Evolutionary conservation across 2,797 vertebrate genomes (phyloP).

Genomic region (Okamejei kenojei): DNA sequence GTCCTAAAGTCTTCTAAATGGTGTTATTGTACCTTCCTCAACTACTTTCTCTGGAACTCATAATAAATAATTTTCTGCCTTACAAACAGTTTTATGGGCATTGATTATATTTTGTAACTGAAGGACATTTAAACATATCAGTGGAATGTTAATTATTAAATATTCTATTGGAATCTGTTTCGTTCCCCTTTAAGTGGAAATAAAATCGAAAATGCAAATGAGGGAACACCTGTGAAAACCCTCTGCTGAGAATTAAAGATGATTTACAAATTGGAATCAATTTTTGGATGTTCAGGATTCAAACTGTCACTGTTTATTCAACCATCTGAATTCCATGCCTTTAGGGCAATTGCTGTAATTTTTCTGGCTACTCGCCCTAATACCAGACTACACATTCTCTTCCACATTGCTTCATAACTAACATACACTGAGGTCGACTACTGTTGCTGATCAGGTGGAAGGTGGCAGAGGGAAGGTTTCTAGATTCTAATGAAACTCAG

Average conservation of each 20-base stretch:
- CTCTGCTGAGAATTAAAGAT: conserved; percentile 20
- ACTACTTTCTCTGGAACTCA: not conserved
- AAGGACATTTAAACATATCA: not conserved
- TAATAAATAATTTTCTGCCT: not conserved
- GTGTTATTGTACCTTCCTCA: no score
- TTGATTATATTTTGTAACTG: not conserved
- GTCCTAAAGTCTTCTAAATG: no score
- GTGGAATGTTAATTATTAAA: not conserved
- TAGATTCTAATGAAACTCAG: not conserved
- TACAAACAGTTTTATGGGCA: not conserved
- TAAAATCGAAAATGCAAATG: conserved; percentile 20
- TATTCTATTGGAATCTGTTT: conserved; percentile 8
- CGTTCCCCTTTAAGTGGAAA: not conserved
- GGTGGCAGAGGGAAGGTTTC: no score
- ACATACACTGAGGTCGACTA: conserved; percentile 1
- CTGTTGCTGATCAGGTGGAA: no score
- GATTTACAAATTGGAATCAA: conserved; percentile 7
- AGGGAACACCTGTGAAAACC: not conserved
- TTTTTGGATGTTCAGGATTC: not conserved
- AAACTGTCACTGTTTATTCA: conserved; percentile 25
- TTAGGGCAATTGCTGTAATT: conserved; percentile 10
- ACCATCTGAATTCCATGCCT: not conserved
- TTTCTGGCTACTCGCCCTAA: not conserved
- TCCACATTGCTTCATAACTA: conserved; percentile 2
- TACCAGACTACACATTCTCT: not conserved